Percentiles rank a stretch among this genome's conserved stretches.
phyloP scores from a whole-genome alignment of 2,888 invertebrate genomes.

The Sisyra terminalis region DNA sequence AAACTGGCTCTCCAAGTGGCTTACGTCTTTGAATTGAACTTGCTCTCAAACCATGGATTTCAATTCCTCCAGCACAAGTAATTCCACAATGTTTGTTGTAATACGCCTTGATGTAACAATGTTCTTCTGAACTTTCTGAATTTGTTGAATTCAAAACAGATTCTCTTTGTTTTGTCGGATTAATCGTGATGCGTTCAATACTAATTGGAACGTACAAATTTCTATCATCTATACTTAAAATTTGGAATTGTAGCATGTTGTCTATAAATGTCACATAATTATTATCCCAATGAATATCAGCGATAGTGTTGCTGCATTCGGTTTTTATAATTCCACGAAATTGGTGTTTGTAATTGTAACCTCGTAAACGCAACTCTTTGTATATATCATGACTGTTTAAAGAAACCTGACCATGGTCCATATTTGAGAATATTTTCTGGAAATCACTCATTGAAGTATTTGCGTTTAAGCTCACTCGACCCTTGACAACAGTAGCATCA shows the following conservation, averaged over 20 bases:
- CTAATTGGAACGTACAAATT: slow-evolving; percentile 59
- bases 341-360: slow-evolving; percentile 28
- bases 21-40: slow-evolving; percentile 53
- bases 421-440: no score
- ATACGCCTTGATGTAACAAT: slow-evolving; percentile 20
- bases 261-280: slow-evolving; percentile 85
- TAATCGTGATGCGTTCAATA: slow-evolving; percentile 50
- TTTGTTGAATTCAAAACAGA: no score
- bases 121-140: slow-evolving; percentile 13
- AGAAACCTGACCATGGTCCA: no score
- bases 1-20: slow-evolving; percentile 52
- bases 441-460: slow-evolving; percentile 37
- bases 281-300: slow-evolving; percentile 48
- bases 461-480: slow-evolving; percentile 41
- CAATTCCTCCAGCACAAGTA: slow-evolving; percentile 52
- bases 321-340: slow-evolving; percentile 15
- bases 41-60: slow-evolving; percentile 58
- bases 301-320: slow-evolving; percentile 23
- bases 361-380: slow-evolving; percentile 31
- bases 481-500: slow-evolving; percentile 51
- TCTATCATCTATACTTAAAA: slow-evolving; percentile 49
- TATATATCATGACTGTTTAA: slow-evolving; percentile 22
- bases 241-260: slow-evolving; percentile 66
- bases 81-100: slow-evolving; percentile 24
- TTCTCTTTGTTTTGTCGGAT: slow-evolving; percentile 27